Evolutionary conservation across 1,140 invertebrate species (phyloP), one percentile per base, ranked within the genome.

Genomic region (Drosophila bocqueti): DNA sequence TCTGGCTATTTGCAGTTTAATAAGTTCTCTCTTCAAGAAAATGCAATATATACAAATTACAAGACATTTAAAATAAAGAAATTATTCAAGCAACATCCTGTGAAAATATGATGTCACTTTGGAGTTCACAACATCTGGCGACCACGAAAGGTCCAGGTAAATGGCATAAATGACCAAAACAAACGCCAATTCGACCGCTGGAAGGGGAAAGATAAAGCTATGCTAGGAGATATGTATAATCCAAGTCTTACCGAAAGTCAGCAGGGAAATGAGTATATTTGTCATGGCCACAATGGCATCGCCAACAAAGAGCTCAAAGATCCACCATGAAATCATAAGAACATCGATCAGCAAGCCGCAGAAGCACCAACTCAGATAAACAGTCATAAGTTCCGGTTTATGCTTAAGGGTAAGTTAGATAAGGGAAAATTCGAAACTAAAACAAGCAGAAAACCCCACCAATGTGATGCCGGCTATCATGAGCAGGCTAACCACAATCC

Each of bases 251-350:
- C 85, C 71, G 64, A 90, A 79, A 26, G 85, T 90, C 18, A 90
- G 34, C 26, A 85, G 18, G 10, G 85, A 85, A 4, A 89, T 85
- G 21, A 89, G 21, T 6, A 89, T 85, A 34, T 89, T 90, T 16
- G 86, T 89, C 31, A 90, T 21, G 3, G 81, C 85, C 15, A 90
- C 85, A 18, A 89, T 79, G 9, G 61, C 34, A 57, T 90, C 85
- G 26, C 81, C 85, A 0, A 31, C n/a, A 8, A 75, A 24, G 0
- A 89, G 24, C 13, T 89, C 78, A 36, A 55, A 43, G 10, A 76
- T 1, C 78, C 81, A 85, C 67, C 79, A 67, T 0, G 69, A n/a
- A n/a, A 89, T 46, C 43, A 78, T 81, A 0, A 89, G 24, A 3
- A 62, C 31, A 57, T 87, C 83, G 9, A 87, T 68, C 13, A 72